Percentiles rank a stretch among this genome's conserved stretches.
These are phyloP conservation scores for Procambarus clarkii DNA, from an alignment of 1,140 invertebrate species.

Conservation along the genomic window DNA sequence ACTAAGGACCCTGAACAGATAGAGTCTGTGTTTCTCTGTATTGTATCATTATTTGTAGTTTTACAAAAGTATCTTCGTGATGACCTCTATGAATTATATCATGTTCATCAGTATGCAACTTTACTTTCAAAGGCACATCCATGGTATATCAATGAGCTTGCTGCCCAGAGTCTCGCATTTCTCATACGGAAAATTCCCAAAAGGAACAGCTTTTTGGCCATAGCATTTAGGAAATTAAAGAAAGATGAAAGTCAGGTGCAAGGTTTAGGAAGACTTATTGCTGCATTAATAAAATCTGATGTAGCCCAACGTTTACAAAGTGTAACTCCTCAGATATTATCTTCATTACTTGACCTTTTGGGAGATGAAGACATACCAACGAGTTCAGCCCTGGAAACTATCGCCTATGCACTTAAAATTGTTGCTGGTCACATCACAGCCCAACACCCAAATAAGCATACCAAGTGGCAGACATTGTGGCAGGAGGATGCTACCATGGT, in stretches of 20 bases:
- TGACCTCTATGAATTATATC: constrained; percentile 39
- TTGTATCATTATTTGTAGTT: constrained; percentile 52
- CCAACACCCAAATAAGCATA: constrained; percentile 22
- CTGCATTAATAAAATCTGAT: constrained; percentile 53
- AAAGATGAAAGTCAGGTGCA: constrained; percentile 21
- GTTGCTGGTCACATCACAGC: constrained; percentile 38
- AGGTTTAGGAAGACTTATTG: constrained; percentile 42
- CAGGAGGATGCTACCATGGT: constrained; percentile 35
- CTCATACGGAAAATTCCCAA: constrained; percentile 39
- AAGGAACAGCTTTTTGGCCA: constrained; percentile 12
- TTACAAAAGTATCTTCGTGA: constrained; percentile 34
- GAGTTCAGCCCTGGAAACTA: constrained; percentile 12
- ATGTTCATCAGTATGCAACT: constrained; percentile 30
- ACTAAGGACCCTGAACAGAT: constrained; percentile 46
- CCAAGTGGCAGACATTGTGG: constrained; percentile 41
- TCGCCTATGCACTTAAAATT: background rate
- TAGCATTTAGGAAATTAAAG: constrained; percentile 33
- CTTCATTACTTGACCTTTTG: constrained; percentile 13
- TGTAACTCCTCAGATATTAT: constrained; percentile 18
- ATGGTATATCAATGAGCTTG: constrained; percentile 62
- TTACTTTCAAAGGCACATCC: constrained; percentile 14
- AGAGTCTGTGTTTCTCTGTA: constrained; percentile 50
- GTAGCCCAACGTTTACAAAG: constrained; percentile 53
- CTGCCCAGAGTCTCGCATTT: constrained; percentile 51
- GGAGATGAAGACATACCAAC: constrained; percentile 18